Conservation (phyloP, 37 sponge, comb jelly and placozoan species). For the Spongilla lacustris region DNA sequence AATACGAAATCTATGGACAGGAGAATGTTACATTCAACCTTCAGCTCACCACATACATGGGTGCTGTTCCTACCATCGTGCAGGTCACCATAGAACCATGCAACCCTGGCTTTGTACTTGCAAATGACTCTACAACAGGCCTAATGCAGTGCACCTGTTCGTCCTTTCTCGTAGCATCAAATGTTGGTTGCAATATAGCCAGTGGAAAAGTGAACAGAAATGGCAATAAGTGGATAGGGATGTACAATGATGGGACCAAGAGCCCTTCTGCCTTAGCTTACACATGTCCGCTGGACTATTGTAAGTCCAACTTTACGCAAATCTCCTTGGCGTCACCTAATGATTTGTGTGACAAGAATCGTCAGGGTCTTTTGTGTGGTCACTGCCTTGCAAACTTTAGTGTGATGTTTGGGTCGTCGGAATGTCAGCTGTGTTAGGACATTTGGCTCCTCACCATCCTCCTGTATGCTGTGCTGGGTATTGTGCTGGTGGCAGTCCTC, state of each 20-base stretch:
- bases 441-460: conserved; percentile 26
- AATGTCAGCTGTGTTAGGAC: conserved; percentile 29
- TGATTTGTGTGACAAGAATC: conserved; percentile 4
- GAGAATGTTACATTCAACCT: conserved; percentile 3
- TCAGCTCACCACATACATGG: neutral
- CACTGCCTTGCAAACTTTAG: conserved; percentile 15
- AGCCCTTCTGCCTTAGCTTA: neutral
- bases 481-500: conserved; percentile 24
- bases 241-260: neutral
- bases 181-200: conserved; percentile 4
- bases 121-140: neutral
- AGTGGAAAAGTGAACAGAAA: conserved; percentile 1
- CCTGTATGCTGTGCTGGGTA: conserved; percentile 5
- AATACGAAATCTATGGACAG: conserved; percentile 19
- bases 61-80: neutral
- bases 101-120: too few relatives aligned
- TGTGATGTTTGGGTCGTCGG: conserved; percentile 14
- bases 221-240: conserved; percentile 21
- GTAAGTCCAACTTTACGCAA: neutral
- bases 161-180: neutral
- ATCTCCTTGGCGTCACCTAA: neutral
- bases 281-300: conserved; percentile 17
- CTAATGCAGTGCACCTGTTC: neutral
- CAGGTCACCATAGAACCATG: too few relatives aligned
- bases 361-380: conserved; percentile 46